These are phyloP conservation scores for Phaonia tiefii DNA, from an alignment of 2,888 invertebrate species.

Conservation along the genomic window DNA sequence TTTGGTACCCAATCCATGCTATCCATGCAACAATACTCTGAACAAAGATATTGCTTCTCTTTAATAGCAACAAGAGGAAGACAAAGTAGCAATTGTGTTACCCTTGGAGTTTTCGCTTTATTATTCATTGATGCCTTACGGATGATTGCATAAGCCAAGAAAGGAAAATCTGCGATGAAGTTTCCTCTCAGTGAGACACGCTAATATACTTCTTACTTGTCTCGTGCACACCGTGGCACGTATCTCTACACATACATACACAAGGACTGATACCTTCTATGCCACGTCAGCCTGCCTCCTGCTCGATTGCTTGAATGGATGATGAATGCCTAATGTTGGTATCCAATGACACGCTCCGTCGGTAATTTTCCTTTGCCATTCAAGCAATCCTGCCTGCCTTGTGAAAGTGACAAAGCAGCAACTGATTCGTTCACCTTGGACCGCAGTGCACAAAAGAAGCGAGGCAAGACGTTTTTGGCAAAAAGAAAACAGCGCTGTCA, in stretches of 20 bases:
- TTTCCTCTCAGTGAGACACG: slow-evolving; percentile 20
- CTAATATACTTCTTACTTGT: slow-evolving; percentile 35
- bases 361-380: slow-evolving; percentile 63
- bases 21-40: slow-evolving; percentile 1
- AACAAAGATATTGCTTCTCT: background rate
- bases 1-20: too few relatives aligned
- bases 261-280: background rate
- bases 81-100: slow-evolving; percentile 12
- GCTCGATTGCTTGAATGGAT: slow-evolving; percentile 32
- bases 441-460: slow-evolving; percentile 43
- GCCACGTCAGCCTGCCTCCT: background rate
- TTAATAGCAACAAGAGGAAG: slow-evolving; percentile 2
- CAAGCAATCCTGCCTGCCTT: slow-evolving; percentile 64
- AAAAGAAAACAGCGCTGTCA: slow-evolving; percentile 40
- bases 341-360: slow-evolving; percentile 71
- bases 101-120: slow-evolving; percentile 27
- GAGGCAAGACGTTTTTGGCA: slow-evolving; percentile 13
- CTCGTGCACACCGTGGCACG: too few relatives aligned
- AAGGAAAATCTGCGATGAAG: slow-evolving; percentile 17
- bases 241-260: too few relatives aligned
- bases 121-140: slow-evolving; percentile 40
- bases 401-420: slow-evolving; percentile 48
- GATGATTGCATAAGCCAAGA: slow-evolving; percentile 8
- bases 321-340: slow-evolving; percentile 63
- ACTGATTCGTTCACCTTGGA: slow-evolving; percentile 58